A percentile compares a stretch with the other conserved stretches of the same genome.
Evolutionary conservation across 2,888 invertebrate genomes (phyloP).

Genomic region (Scaptodrosophila latifasciaeformis): DNA sequence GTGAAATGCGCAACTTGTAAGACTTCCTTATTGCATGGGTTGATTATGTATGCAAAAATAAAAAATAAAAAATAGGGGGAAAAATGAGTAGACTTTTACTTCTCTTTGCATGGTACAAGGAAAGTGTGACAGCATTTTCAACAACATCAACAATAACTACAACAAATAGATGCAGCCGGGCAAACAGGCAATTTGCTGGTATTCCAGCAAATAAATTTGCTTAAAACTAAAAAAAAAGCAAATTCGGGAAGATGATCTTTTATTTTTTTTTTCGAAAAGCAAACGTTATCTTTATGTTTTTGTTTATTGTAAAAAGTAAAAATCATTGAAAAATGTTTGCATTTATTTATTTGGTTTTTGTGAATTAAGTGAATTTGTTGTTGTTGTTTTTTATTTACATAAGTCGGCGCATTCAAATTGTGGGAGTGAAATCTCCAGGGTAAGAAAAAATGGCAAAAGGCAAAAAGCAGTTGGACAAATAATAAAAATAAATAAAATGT

Average conservation of each 20-base stretch:
- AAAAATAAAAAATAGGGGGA: too few species aligned
- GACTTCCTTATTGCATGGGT: constrained; percentile 56
- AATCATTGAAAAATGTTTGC: not conserved
- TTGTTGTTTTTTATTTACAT: constrained; percentile 2
- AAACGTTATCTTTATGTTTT: not conserved
- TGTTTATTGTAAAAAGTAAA: not conserved
- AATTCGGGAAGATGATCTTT: not conserved
- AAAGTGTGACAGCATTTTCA: constrained; percentile 5
- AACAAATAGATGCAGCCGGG: not conserved
- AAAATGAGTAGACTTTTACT: not conserved
- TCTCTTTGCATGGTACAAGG: not conserved
- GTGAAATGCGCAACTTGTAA: constrained; percentile 23
- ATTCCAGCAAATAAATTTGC: too few species aligned
- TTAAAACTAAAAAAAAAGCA: too few species aligned
- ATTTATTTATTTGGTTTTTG: not conserved
- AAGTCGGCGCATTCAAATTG: constrained; percentile 3
- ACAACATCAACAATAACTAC: too few species aligned
- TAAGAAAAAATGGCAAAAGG: constrained; percentile 9
- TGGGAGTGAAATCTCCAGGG: constrained; percentile 28
- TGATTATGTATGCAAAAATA: constrained; percentile 26
- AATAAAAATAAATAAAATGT: constrained; percentile 33
- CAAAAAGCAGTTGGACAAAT: too few species aligned
- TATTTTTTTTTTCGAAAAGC: not conserved
- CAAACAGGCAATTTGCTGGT: too few species aligned
- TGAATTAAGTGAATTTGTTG: too few species aligned